Conservation (phyloP, 2,797 vertebrate genomes). For the Okamejei kenojei region DNA sequence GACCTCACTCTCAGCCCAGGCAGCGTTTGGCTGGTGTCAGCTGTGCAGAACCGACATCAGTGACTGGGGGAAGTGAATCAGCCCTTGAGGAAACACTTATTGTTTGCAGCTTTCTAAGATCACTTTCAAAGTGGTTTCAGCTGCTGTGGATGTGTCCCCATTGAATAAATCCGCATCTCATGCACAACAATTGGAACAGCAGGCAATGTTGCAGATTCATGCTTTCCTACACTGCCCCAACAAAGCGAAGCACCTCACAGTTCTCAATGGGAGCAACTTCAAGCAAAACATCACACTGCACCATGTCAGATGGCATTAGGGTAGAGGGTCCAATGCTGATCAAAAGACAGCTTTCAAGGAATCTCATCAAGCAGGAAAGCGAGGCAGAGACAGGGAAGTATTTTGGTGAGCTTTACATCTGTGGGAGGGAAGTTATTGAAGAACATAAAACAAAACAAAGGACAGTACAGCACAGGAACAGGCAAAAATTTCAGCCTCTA, state of each 20-base stretch:
- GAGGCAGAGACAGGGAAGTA: background rate
- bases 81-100: background rate
- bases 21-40: background rate
- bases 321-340: background rate
- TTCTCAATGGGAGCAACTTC: background rate
- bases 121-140: background rate
- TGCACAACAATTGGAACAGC: constrained; percentile 2
- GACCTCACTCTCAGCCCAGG: too few relatives aligned
- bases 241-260: background rate
- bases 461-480: too few relatives aligned
- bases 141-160: background rate
- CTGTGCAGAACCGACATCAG: background rate
- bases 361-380: background rate
- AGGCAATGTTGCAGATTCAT: background rate
- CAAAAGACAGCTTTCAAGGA: background rate
- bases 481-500: too few relatives aligned
- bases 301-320: background rate
- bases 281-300: background rate
- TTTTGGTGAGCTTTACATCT: too few relatives aligned
- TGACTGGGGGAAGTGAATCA: background rate
- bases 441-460: too few relatives aligned
- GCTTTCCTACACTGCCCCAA: background rate
- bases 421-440: too few relatives aligned
- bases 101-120: background rate
- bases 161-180: background rate